Base-by-base conservation (phyloP, 2,888 invertebrate genomes). In the Rhingia campestris region DNA sequence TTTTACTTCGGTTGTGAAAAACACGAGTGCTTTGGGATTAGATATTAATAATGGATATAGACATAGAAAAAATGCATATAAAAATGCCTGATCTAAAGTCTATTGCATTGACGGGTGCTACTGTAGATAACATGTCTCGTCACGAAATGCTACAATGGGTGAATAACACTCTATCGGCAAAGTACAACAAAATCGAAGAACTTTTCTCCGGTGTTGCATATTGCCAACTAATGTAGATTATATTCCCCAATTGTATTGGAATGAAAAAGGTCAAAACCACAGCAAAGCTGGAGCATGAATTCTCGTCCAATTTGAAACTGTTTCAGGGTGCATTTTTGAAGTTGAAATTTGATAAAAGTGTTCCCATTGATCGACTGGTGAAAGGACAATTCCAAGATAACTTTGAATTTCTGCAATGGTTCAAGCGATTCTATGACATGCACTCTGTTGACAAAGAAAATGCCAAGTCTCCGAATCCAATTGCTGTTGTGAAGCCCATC, bases 321-420 rank as follows among this genome's bases (percentile, higher is more conserved):
- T 94, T 99, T 82, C 99, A 99, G 93, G 97, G 96, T 43, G 95
- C 95, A 33, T 99, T 99, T 92, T 97, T 97, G 92, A 98, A 97
- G 92, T 95, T 98, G 94, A 95, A 95, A 88, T 97, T 99, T 87
- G 99, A 99, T 91, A 99, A 99, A 96, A 88, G 89, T 7, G 90
- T 92, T 45, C 91, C 91, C 2, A 90, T 91, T 70, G 91, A 92
- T 86, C 90, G 89, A 58, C 94, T 99, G 93, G 96, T 98, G 91
- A 99, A 98, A 93, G 98, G 97, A 90, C 95, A 97, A 88, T 99
- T 99, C 93, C 99, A 99, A 94, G 99, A 99, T 94, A 99, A 99
- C 93, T 99, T 99, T 94, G 99, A 99, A 92, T 99, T 99, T 93
- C 94, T 99, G 88, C 99, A 99, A 93, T 99, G 99, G 99, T 99